Evolutionary conservation across 2,888 invertebrate genomes (phyloP), one percentile per base, ranked within the genome.

Genomic region (Leucophenga maculata): DNA sequence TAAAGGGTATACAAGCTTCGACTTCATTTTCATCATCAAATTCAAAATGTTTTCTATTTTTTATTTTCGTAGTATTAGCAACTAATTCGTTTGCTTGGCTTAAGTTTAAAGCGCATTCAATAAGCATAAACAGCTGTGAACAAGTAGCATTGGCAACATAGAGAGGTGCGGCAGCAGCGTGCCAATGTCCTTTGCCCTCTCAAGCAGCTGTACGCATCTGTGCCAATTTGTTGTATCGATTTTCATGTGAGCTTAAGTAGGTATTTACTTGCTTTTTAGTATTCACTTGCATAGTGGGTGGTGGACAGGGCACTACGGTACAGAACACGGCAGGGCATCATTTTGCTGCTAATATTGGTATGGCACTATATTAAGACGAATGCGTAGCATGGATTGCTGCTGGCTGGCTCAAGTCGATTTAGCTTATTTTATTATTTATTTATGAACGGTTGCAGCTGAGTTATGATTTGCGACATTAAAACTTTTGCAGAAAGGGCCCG

Each of bases 391-490:
- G 20, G 60, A 60, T 60, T 60, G 55, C 55, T 22, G 39, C 39
- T 39, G 39, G 39, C 39, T 39, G 39, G 9, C 39, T 39, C 11
- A 39, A 39, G 39, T 6, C 39, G 39, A 39, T 39, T 39, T 39
- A 39, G 16, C 6, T 64, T 48, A 32, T 1, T 46, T 64, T 26
- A 64, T 64, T 64, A 64, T 64, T 64, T 64, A 64, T 64, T 46
- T 20, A 64, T 13, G 46, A 22, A 20, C 22, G 14, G 22, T 26
- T 26, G 57, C 57, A 57, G 57, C 46, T 64, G 46, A 62, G 62
- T 62, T 64, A 64, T 64, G 62, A 64, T 64, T 64, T 44, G 39
- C 16, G 16, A n/a, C 39, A 32, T 60, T 64, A 64, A 64, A 48
- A 46, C 46, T 64, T 32, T n/a, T 39, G 55, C 18, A 39, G 39